Evolutionary conservation across 2,113 vertebrate species (phyloP).

Genomic region (Carassius auratus): DNA sequence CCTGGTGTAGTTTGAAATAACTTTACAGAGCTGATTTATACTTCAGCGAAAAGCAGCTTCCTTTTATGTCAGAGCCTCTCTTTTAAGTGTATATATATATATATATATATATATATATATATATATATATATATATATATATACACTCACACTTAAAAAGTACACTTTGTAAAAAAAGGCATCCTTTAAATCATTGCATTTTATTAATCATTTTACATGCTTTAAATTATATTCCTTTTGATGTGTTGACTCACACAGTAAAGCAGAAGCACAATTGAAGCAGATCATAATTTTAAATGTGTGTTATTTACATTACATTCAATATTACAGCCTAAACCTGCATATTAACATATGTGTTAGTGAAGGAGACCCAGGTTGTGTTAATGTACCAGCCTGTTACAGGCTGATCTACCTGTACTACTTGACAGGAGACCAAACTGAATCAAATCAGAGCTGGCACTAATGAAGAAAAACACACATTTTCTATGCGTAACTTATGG

Average conservation of each 20-base stretch:
- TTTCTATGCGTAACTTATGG: neutral
- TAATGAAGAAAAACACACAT: conserved; percentile 9
- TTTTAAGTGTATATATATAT: no score
- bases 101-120: no score
- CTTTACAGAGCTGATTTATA: no score
- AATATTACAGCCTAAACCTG: neutral
- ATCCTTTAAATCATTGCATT: no score
- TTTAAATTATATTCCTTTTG: neutral
- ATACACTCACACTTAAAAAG: no score
- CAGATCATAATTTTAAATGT: neutral
- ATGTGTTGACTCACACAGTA: neutral
- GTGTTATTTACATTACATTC: neutral
- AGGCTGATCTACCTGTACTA: neutral
- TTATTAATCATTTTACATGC: no score
- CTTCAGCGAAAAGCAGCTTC: no score
- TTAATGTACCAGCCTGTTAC: neutral
- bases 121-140: no score
- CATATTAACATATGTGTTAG: neutral
- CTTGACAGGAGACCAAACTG: neutral
- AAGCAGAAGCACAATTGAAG: neutral
- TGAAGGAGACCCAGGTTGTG: neutral
- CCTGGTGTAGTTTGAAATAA: no score
- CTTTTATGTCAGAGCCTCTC: no score
- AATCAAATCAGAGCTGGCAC: neutral
- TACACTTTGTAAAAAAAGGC: no score